Percentiles rank a stretch among this genome's conserved stretches.
phyloP scores from a whole-genome alignment of 2,888 invertebrate genomes.

The Lomographa bimaculata region DNA sequence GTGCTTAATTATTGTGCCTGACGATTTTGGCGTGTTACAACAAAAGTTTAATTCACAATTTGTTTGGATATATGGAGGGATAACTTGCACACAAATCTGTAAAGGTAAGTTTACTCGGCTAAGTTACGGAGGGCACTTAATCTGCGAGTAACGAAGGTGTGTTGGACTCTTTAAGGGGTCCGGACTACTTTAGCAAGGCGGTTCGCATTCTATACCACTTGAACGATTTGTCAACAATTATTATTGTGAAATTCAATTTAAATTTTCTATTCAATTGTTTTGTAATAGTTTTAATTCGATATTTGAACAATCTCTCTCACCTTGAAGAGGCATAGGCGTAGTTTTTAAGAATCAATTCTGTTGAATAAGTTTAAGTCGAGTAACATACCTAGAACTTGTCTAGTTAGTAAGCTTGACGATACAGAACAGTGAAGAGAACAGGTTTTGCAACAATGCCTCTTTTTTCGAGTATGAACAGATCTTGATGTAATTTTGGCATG shows the following conservation, averaged over 20 bases:
- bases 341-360: too few species aligned
- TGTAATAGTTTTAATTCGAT: conserved; percentile 42
- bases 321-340: too few species aligned
- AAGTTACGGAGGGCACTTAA: conserved; percentile 56
- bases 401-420: conserved; percentile 24
- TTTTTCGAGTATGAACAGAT: conserved; percentile 27
- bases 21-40: conserved; percentile 56
- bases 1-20: conserved; percentile 64
- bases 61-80: conserved; percentile 51
- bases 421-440: too few species aligned
- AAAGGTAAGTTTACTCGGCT: conserved; percentile 64
- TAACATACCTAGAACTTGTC: conserved; percentile 21
- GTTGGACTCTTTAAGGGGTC: conserved; percentile 58
- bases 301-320: conserved; percentile 40
- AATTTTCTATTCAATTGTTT: conserved; percentile 41
- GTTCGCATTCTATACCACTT: conserved; percentile 60
- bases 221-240: conserved; percentile 68
- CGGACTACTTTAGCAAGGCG: conserved; percentile 64
- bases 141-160: conserved; percentile 46
- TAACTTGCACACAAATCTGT: conserved; percentile 46
- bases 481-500: conserved; percentile 24
- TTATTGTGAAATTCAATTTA: conserved; percentile 39
- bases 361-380: conserved; percentile 6
- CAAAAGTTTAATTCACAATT: conserved; percentile 43
- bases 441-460: conserved; percentile 38